Evolutionary conservation across 2,888 invertebrate species (phyloP).

Genomic region (Agrenia bidenticulata): DNA sequence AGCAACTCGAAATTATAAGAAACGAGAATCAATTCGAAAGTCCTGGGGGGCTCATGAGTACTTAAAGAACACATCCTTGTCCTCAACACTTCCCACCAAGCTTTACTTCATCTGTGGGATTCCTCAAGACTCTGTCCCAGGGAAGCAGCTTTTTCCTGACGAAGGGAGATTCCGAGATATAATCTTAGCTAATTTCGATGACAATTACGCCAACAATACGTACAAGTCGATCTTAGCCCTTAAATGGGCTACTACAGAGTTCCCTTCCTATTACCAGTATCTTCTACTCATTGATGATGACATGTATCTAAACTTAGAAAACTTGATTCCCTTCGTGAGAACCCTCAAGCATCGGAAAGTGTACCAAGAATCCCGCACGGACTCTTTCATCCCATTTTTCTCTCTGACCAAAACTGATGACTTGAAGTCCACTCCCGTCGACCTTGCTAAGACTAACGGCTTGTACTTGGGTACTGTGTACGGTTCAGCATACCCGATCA

Average conservation of each 20-base stretch:
- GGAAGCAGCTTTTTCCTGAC: slow-evolving; percentile 12
- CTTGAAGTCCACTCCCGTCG: neutral
- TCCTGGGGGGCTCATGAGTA: slow-evolving; percentile 66
- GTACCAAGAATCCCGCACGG: neutral
- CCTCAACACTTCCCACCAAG: slow-evolving; percentile 39
- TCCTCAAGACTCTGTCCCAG: neutral
- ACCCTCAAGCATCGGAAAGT: neutral
- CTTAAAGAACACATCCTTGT: slow-evolving; percentile 15
- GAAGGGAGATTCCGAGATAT: slow-evolving; percentile 63
- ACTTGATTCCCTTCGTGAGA: slow-evolving; percentile 12
- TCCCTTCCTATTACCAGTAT: slow-evolving; percentile 22
- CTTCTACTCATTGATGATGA: slow-evolving; percentile 37
- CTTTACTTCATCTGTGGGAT: slow-evolving; percentile 32
- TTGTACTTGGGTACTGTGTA: slow-evolving; percentile 5
- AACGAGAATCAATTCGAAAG: slow-evolving; percentile 68
- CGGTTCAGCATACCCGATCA: neutral
- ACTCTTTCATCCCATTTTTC: neutral
- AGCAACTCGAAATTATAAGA: slow-evolving; percentile 66
- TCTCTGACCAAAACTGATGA: neutral
- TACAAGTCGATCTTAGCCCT: slow-evolving; percentile 81
- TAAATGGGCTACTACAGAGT: slow-evolving; percentile 67
- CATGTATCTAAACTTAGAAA: slow-evolving; percentile 24
- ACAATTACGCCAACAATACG: slow-evolving; percentile 78
- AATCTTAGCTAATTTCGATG: slow-evolving; percentile 73
- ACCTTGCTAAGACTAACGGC: neutral